Conservation (phyloP, 1,140 invertebrate genomes). For the Pseudomyrmex cubaensis region DNA sequence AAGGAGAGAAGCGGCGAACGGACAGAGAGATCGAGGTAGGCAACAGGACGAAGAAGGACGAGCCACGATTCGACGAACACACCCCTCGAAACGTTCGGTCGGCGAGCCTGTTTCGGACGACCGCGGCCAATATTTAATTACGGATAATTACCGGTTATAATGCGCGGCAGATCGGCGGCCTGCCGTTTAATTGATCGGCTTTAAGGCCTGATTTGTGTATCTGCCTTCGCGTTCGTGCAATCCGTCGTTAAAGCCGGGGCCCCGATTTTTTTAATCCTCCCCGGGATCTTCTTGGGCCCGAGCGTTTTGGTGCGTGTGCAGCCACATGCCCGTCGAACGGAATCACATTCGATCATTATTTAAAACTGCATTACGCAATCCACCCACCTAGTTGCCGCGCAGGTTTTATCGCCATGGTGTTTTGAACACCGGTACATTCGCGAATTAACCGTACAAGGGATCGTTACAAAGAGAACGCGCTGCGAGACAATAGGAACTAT, state of each 20-base stretch:
- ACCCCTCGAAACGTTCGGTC: conserved; percentile 70
- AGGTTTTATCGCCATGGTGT: conserved; percentile 60
- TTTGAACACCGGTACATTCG: conserved; percentile 5
- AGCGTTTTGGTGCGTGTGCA: conserved; percentile 7
- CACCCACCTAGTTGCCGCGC: conserved; percentile 72
- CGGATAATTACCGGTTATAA: conserved; percentile 81
- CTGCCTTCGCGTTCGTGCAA: conserved; percentile 71
- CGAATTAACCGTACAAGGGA: conserved; percentile 47
- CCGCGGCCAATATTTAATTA: conserved; percentile 80
- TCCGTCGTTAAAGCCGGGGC: conserved; percentile 66
- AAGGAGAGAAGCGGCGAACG: conserved; percentile 8
- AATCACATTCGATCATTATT: conserved; percentile 67
- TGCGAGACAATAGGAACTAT: conserved; percentile 2
- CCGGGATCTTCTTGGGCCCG: background rate
- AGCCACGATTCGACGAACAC: conserved; percentile 70
- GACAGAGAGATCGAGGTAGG: background rate
- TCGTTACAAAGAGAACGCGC: background rate
- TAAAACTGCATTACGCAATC: conserved; percentile 75
- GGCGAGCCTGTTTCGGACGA: conserved; percentile 46
- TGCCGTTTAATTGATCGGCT: conserved; percentile 82
- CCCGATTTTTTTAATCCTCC: conserved; percentile 71
- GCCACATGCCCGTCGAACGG: conserved; percentile 57
- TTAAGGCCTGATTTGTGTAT: conserved; percentile 81
- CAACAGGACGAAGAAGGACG: conserved; percentile 31
- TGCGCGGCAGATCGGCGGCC: conserved; percentile 78